These are phyloP conservation scores for Phyllotreta striolata DNA, from an alignment of 2,888 invertebrate genomes.

Conservation along the genomic window DNA sequence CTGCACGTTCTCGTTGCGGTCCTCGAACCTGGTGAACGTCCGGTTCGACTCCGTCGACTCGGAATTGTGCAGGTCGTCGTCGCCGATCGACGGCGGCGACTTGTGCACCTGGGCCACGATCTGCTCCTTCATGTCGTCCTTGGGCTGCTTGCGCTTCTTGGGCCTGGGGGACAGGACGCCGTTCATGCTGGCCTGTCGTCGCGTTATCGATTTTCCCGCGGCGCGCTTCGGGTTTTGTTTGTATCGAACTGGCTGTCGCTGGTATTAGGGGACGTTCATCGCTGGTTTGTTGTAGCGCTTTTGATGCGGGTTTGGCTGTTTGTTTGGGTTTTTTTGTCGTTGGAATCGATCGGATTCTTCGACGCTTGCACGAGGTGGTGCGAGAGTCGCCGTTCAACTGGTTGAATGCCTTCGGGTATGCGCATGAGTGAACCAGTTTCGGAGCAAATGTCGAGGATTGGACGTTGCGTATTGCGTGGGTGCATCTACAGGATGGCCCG, in stretches of 20 bases:
- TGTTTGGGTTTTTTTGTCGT: background rate
- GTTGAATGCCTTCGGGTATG: conserved; percentile 9
- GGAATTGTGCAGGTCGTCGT: conserved; percentile 50
- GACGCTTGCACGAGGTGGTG: background rate
- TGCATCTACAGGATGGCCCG: background rate
- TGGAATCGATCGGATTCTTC: background rate
- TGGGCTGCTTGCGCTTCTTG: conserved; percentile 55
- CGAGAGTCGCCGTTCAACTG: conserved; percentile 34
- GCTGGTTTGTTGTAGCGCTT: background rate
- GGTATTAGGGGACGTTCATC: background rate
- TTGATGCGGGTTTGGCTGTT: background rate
- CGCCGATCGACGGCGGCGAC: conserved; percentile 53
- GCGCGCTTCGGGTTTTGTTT: conserved; percentile 28
- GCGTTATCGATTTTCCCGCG: conserved; percentile 20
- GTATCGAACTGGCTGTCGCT: conserved; percentile 12
- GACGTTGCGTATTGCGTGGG: background rate
- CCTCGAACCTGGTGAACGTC: conserved; percentile 46
- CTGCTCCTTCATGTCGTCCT: conserved; percentile 58
- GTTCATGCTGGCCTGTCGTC: conserved; percentile 22
- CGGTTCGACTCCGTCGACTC: conserved; percentile 48
- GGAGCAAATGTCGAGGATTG: conserved; percentile 41
- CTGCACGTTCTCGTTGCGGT: conserved; percentile 54
- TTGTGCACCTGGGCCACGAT: conserved; percentile 60
- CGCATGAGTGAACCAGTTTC: conserved; percentile 33
- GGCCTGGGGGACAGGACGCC: conserved; percentile 47